These are phyloP conservation scores for Lutjanus campechanus DNA, from an alignment of 2,797 vertebrate species.

Conservation along the genomic window DNA sequence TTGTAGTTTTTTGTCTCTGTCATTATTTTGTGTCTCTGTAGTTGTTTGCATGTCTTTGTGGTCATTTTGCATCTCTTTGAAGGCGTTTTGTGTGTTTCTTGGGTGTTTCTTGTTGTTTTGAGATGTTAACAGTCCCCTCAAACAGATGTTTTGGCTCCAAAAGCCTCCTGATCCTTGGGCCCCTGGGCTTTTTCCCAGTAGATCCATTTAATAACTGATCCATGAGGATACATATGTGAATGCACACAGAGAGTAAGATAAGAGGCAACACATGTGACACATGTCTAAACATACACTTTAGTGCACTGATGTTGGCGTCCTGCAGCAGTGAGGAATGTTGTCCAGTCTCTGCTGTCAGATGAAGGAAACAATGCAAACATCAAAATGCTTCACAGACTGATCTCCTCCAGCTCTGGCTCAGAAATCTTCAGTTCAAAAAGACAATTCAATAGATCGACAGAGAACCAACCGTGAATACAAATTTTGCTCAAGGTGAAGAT, in stretches of 20 bases:
- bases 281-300: background rate
- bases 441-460: conserved; percentile 17
- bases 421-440: conserved; percentile 19
- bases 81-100: too few relatives aligned
- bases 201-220: conserved; percentile 9
- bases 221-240: background rate
- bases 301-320: background rate
- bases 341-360: conserved; percentile 31
- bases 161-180: background rate
- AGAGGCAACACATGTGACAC: background rate
- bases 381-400: conserved; percentile 17
- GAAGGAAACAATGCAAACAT: conserved; percentile 42
- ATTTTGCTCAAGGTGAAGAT: conserved; percentile 34
- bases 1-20: background rate
- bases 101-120: too few relatives aligned
- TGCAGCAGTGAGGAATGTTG: conserved; percentile 23
- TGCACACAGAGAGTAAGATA: background rate
- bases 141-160: background rate
- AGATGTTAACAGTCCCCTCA: background rate
- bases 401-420: conserved; percentile 14
- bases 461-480: conserved; percentile 26
- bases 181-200: background rate
- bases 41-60: background rate
- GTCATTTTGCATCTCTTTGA: background rate
- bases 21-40: background rate